Base-by-base conservation (phyloP, 2,113 vertebrate species). In the Centropus bengalensis region DNA sequence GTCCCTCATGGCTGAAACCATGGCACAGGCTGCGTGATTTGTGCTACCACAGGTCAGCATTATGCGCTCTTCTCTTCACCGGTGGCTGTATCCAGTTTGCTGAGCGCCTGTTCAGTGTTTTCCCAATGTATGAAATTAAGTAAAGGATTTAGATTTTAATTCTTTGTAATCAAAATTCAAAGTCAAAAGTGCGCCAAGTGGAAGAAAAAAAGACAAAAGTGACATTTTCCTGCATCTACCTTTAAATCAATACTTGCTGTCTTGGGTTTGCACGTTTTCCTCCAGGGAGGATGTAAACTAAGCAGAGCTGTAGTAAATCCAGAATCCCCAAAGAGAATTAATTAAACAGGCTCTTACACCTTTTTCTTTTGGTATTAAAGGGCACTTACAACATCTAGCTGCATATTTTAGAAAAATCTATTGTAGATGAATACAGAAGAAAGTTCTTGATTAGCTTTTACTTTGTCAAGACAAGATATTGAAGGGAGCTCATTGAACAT, bases 221-320 rank as follows among this genome's bases (percentile, higher is more conserved):
- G 60, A 63, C 76, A 82, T 92, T 64, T 82, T 51, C 38, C 77
- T 91, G 85, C 86, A 69, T 67, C 86, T 87, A 58, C 56, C 80
- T 84, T 95, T 86, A 94, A 93, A 91, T 88, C 66, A 95, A 85
- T 87, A 89, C 60, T 71, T 70, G 23, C 62, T 62, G 67, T n/a
- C 89, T 96, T 95, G 69, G 60, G 68, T 92, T 85, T 96, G 88
- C 73, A 91, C 32, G 55, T 95, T 86, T 80, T 97, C 95, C 85
- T 93, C 56, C 36, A 74, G 49, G 54, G 47, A 92, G 44, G 82
- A 85, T 60, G 60, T 89, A 92, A 97, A 92, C 67, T 94, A 87
- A 95, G 93, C 78, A 95, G 60, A 95, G 54, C 58, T 83, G 70
- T 82, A 93, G 89, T 89, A 96, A 97, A 97, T 95, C 86, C 89